phyloP scores from a whole-genome alignment of 2,113 vertebrate genomes.

The Embiotoca jacksoni region DNA sequence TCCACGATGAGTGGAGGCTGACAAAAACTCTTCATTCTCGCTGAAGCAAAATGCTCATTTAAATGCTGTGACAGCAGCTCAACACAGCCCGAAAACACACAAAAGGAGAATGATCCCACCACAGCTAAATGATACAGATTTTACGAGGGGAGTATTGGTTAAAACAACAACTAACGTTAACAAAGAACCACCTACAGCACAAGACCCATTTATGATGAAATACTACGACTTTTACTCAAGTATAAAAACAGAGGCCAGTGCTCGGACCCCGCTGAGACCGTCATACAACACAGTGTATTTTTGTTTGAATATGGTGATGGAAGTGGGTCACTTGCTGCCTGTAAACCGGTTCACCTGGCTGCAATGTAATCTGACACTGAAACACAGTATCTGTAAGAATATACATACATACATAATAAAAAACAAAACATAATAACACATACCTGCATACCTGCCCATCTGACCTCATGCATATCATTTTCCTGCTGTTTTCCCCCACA shows the following conservation, averaged over 20 bases:
- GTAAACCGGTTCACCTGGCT: no score
- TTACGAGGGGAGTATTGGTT: conserved; percentile 67
- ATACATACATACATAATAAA: no score
- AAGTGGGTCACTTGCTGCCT: no score
- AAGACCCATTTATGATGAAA: conserved; percentile 15
- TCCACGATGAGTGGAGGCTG: conserved; percentile 98
- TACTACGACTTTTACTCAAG: conserved; percentile 2
- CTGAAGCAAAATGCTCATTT: conserved; percentile 99
- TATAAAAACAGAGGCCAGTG: conserved; percentile 8
- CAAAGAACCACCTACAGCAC: conserved; percentile 44
- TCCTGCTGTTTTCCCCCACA: no score
- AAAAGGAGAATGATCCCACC: conserved; percentile 86
- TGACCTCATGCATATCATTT: no score
- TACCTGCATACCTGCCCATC: no score
- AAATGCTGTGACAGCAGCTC: conserved; percentile 98
- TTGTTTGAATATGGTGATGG: no score
- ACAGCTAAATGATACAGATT: conserved; percentile 87
- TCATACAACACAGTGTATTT: conserved; percentile 7
- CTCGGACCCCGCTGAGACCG: conserved; percentile 1
- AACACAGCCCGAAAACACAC: conserved; percentile 93
- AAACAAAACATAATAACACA: no score
- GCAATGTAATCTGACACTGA: no score
- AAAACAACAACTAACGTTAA: conserved; percentile 69
- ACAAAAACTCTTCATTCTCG: conserved; percentile 99
- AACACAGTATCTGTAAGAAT: no score